Percentiles rank a stretch among this genome's conserved stretches.
Conservation (phyloP, 1,140 invertebrate genomes). For the Drosophila ambigua region DNA sequence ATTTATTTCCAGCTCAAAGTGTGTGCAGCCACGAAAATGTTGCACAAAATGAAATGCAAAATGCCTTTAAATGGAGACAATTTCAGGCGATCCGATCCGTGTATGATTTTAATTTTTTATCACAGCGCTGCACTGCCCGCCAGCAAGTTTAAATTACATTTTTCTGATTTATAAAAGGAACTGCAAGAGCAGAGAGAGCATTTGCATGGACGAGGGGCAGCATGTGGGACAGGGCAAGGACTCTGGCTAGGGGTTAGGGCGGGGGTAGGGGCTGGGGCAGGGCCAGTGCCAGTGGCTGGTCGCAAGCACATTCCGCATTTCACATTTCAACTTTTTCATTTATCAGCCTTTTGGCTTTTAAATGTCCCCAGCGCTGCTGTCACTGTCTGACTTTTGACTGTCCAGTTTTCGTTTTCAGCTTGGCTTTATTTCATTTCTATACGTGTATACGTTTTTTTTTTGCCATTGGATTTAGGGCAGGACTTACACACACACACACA, state of each 20-base stretch:
- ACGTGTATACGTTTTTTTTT: conserved; percentile 29
- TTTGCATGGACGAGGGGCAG: conserved; percentile 25
- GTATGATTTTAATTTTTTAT: conserved; percentile 61
- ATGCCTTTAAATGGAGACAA: conserved; percentile 18
- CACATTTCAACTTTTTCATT: conserved; percentile 72
- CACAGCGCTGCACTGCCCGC: conserved; percentile 46
- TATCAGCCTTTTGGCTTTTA: conserved; percentile 71
- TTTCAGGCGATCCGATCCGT: conserved; percentile 7
- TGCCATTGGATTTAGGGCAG: conserved; percentile 58
- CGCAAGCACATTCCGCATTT: conserved; percentile 57
- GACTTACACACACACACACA: conserved; percentile 8
- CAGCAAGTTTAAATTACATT: conserved; percentile 70
- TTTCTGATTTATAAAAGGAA: conserved; percentile 56
- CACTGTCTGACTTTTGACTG: conserved; percentile 64
- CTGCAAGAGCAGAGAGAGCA: conserved; percentile 41
- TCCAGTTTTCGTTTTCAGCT: conserved; percentile 67
- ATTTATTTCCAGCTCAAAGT: background rate
- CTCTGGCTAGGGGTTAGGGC: background rate
- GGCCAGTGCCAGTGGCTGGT: background rate
- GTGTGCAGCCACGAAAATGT: conserved; percentile 11
- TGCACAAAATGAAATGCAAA: conserved; percentile 4
- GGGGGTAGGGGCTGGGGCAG: background rate
- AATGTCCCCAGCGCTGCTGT: conserved; percentile 58
- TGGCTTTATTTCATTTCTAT: conserved; percentile 45
- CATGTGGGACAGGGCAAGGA: background rate